phyloP scores from a whole-genome alignment of 2,113 vertebrate genomes.

The Turnix velox region DNA sequence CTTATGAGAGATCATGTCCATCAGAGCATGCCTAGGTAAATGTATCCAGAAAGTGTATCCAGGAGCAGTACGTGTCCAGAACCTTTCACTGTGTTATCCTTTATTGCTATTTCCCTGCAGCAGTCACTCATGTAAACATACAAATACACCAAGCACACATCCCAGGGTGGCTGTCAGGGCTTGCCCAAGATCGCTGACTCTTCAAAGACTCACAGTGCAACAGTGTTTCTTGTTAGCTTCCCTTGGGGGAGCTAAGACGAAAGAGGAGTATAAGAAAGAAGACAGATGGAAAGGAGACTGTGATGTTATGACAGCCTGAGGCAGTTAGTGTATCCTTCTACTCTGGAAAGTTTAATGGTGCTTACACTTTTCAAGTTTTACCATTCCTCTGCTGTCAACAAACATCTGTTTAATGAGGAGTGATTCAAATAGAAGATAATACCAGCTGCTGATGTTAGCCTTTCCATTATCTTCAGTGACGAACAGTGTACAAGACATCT shows the following conservation, averaged over 20 bases:
- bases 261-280: too few species aligned
- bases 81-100: not conserved
- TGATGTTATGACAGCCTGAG: not conserved
- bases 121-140: accelerated
- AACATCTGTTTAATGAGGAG: not conserved
- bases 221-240: not conserved
- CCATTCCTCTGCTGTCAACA: not conserved
- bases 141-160: not conserved
- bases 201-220: not conserved
- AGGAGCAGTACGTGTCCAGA: not conserved
- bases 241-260: not conserved
- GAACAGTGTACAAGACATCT: not conserved
- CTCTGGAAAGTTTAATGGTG: not conserved
- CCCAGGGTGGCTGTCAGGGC: not conserved
- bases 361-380: not conserved
- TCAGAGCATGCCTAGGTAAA: not conserved
- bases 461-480: not conserved
- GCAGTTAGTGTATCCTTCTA: not conserved
- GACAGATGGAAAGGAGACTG: not conserved
- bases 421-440: not conserved
- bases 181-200: not conserved
- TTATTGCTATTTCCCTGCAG: not conserved
- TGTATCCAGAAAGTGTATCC: not conserved
- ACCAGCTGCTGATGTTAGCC: not conserved
- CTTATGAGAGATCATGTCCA: not conserved